These are phyloP conservation scores for Perca flavescens DNA, from an alignment of 2,113 vertebrate genomes.

Conservation along the genomic window DNA sequence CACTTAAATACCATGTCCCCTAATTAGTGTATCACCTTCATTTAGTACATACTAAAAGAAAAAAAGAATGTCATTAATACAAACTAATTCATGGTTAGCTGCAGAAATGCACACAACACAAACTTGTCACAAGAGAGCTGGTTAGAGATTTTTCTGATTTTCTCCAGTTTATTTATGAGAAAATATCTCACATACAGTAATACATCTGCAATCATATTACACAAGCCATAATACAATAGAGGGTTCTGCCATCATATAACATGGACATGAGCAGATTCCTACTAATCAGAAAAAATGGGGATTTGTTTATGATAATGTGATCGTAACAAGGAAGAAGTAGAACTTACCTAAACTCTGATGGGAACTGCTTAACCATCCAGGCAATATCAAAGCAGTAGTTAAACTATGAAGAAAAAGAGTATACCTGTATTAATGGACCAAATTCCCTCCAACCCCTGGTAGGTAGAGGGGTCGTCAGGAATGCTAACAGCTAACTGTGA, in stretches of 20 bases:
- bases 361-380: slow-evolving; percentile 95
- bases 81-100: neutral
- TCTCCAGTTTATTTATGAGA: neutral
- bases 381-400: slow-evolving; percentile 97
- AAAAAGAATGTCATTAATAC: neutral
- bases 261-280: neutral
- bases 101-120: neutral
- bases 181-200: neutral
- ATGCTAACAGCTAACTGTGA: neutral
- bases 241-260: neutral
- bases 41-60: too few species aligned
- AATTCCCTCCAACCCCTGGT: neutral
- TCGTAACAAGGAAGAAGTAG: neutral
- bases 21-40: neutral
- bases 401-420: slow-evolving; percentile 84
- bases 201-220: neutral
- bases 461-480: neutral
- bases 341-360: slow-evolving; percentile 91
- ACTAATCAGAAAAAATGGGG: neutral
- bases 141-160: neutral
- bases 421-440: neutral
- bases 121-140: neutral
- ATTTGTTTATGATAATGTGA: neutral
- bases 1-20: neutral
- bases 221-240: neutral